These are phyloP conservation scores for Oryzias sinensis DNA, from an alignment of 2,797 vertebrate species.

Conservation along the genomic window DNA sequence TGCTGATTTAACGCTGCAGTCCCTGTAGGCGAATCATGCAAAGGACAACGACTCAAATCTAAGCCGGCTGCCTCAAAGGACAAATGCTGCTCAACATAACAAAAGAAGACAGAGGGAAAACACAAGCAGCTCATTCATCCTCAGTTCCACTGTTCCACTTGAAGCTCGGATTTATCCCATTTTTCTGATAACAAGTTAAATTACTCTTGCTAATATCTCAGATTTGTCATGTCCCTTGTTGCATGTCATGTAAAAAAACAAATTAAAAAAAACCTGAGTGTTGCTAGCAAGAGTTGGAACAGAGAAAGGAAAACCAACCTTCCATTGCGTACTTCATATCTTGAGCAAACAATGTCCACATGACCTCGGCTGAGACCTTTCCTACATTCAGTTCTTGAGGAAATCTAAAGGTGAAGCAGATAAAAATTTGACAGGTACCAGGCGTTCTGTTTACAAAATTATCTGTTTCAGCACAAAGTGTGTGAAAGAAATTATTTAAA, in stretches of 20 bases:
- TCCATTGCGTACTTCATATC: conserved; percentile 99
- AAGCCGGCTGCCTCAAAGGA: conserved; percentile 18
- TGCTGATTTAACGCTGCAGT: conserved; percentile 5
- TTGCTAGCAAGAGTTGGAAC: not conserved
- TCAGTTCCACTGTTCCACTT: conserved; percentile 13
- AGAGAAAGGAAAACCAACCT: conserved; percentile 74
- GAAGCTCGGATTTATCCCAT: conserved; percentile 5
- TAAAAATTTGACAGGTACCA: not conserved
- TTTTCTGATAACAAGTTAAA: conserved; percentile 11
- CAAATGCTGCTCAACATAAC: conserved; percentile 16
- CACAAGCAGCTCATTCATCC: conserved; percentile 51
- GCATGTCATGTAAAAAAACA: not conserved
- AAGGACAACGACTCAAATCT: conserved; percentile 35
- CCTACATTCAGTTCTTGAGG: conserved; percentile 96
- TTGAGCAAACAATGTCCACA: conserved; percentile 97
- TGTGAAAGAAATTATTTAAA: no score
- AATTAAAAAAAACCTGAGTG: not conserved
- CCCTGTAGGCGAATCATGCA: conserved; percentile 34
- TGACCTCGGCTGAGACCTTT: conserved; percentile 95
- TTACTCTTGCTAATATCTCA: not conserved
- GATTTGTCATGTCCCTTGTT: not conserved
- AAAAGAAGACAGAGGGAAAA: conserved; percentile 34
- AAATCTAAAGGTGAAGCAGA: conserved; percentile 79
- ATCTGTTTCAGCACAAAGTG: no score
- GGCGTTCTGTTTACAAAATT: no score